These are phyloP conservation scores for Lycocerus yunnanus DNA, from an alignment of 2,888 invertebrate species.

Conservation along the genomic window DNA sequence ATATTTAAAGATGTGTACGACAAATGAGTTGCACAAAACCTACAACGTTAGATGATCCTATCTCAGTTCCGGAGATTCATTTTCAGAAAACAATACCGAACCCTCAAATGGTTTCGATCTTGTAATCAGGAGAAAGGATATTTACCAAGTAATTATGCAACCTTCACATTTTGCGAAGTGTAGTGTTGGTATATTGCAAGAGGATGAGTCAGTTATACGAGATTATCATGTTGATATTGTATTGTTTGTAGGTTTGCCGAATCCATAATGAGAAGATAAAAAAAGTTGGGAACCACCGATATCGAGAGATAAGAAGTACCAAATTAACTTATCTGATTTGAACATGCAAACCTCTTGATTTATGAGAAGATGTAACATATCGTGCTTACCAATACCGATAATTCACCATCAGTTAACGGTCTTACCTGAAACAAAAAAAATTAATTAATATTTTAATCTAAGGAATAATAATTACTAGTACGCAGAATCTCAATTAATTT, in stretches of 20 bases:
- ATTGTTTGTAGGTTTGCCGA: not conserved
- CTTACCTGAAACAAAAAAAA: not conserved
- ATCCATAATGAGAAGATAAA: not conserved
- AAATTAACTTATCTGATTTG: too few species aligned
- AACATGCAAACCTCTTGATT: not conserved
- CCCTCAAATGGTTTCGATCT: conserved; percentile 10
- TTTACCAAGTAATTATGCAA: conserved; percentile 10
- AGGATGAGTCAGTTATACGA: not conserved
- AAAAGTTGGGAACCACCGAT: not conserved
- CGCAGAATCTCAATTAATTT: too few species aligned
- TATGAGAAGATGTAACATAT: not conserved
- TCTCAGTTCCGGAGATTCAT: conserved; percentile 24
- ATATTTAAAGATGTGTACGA: not conserved
- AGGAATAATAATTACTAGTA: not conserved
- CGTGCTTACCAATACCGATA: not conserved
- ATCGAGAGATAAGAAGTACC: too few species aligned
- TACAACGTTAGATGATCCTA: conserved; percentile 15
- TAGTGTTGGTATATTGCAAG: not conserved
- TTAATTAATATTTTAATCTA: not conserved
- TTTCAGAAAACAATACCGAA: conserved; percentile 17
- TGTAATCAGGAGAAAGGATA: conserved; percentile 18
- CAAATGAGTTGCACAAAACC: conserved; percentile 9
- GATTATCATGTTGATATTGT: not conserved
- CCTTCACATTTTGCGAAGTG: conserved; percentile 18
- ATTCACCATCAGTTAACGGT: not conserved